Evolutionary conservation across 1,140 invertebrate genomes (phyloP), one percentile per base, ranked within the genome.

Genomic region (Stegodyphus mimosarum): DNA sequence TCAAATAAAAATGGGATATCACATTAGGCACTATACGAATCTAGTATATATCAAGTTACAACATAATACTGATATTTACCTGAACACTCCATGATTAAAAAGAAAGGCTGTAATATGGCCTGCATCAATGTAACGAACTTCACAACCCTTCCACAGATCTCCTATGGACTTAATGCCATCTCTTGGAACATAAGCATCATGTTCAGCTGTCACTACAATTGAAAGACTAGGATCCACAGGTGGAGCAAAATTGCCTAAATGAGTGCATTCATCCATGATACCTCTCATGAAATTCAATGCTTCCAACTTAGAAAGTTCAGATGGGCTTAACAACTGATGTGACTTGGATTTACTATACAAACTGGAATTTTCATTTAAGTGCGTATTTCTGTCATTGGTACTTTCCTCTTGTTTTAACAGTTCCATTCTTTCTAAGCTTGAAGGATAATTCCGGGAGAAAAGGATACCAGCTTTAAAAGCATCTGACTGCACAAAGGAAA

Each of bases 261-360:
- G 97, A 5, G 98, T 99, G 90, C 96, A 99, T 91, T 99, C 97
- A 89, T 99, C 98, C 98, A 99, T 99, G 86, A 99, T 94, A 0
- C 97, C 97, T 49, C 95, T 92, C 98, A 99, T 99, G 89, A 99
- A 99, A 90, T 96, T 94, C 10, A 97, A 87, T 2, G 96, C 95
- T 89, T 86, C 60, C 6, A 86, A n/a, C 10, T 70, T 73, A 50
- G 75, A 80, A 49, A 85, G 60, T 48, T 81, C 84, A 11, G 75
- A 18, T 1, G 33, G n/a, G 11, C 63, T 74, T 18, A 52, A 50
- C 33, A 55, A n/a, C 48, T 18, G 60, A 48, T 76, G 49, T 13
- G 64, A 67, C 15, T 50, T 70, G 15, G 48, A 63, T 13, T 9
- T 55, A 67, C 49, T 15, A n/a, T 33, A 33, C 33, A 33, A 33